Conservation (phyloP, 64 coral and sea anemone genomes). For the Montipora foliosa region DNA sequence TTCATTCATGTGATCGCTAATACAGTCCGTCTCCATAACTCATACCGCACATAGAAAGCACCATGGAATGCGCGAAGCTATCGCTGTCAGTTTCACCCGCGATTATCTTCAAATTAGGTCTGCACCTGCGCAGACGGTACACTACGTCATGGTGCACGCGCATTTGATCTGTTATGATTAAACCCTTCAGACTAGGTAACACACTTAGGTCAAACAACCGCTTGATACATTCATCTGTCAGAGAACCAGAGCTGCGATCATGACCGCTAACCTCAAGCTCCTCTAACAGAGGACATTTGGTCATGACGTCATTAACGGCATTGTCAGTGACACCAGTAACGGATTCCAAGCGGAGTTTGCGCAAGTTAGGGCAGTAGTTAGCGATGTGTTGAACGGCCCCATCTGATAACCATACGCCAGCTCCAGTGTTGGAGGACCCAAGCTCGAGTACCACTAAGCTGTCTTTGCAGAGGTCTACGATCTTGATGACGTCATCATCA, state of each 20-base stretch:
- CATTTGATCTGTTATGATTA: slow-evolving; percentile 88
- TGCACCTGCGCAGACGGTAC: slow-evolving; percentile 84
- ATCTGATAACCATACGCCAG: slow-evolving; percentile 83
- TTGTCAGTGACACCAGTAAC: slow-evolving; percentile 80
- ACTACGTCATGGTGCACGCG: slow-evolving; percentile 84
- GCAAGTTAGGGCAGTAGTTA: slow-evolving; percentile 75
- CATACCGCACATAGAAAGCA: slow-evolving; percentile 93
- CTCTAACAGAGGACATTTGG: slow-evolving; percentile 82
- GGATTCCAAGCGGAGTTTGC: slow-evolving; percentile 93
- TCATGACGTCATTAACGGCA: slow-evolving; percentile 76
- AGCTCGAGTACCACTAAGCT: slow-evolving; percentile 83
- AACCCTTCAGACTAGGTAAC: slow-evolving; percentile 72
- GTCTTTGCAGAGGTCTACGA: slow-evolving; percentile 84
- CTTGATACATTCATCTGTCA: slow-evolving; percentile 88
- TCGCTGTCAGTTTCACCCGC: slow-evolving; percentile 98
- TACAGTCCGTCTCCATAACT: slow-evolving; percentile 93
- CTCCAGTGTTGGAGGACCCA: slow-evolving; percentile 83
- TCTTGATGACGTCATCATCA: slow-evolving; percentile 84
- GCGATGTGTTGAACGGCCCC: slow-evolving; percentile 83
- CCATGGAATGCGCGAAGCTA: slow-evolving; percentile 93
- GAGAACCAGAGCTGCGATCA: slow-evolving; percentile 77
- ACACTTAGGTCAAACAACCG: slow-evolving; percentile 63
- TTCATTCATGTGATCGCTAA: not conserved
- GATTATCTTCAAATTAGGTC: slow-evolving; percentile 88
- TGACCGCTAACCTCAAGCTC: slow-evolving; percentile 89